These are phyloP conservation scores for Anhinga rufa DNA, from an alignment of 2,113 vertebrate species.

Conservation along the genomic window DNA sequence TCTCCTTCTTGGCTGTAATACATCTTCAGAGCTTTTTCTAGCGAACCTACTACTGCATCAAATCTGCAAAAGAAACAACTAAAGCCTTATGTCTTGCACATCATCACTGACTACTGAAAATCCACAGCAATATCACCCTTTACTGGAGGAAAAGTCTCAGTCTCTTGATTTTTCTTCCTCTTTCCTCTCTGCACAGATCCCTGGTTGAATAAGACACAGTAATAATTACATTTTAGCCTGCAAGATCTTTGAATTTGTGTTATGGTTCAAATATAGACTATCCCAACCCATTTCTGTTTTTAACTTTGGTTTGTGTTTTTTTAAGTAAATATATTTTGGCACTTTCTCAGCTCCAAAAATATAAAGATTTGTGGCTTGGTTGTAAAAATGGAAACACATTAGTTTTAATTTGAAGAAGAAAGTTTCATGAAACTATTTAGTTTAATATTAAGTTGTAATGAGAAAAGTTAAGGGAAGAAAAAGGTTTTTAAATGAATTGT, in stretches of 20 bases:
- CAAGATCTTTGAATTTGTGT: background rate
- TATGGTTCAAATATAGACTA: background rate
- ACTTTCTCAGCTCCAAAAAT: background rate
- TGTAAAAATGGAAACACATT: background rate
- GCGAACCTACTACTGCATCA: background rate
- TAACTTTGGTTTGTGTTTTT: background rate
- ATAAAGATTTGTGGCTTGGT: background rate
- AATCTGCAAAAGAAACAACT: background rate
- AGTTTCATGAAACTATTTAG: background rate
- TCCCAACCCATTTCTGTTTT: background rate
- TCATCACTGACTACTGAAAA: background rate
- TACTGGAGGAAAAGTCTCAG: background rate
- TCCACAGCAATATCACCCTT: background rate
- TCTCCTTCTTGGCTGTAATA: background rate
- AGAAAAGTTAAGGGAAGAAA: background rate
- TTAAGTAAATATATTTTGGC: conserved; percentile 3
- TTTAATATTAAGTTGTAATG: conserved; percentile 17
- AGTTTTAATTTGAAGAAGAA: conserved; percentile 8
- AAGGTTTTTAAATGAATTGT: background rate
- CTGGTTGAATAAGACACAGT: background rate
- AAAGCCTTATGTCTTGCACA: background rate
- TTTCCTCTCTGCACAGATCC: background rate
- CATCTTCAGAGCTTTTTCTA: background rate
- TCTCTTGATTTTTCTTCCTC: background rate
- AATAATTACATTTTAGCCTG: background rate